These are phyloP conservation scores for Lepilemur septentrionalis DNA, from an alignment of 2,797 vertebrate species.

Conservation along the genomic window DNA sequence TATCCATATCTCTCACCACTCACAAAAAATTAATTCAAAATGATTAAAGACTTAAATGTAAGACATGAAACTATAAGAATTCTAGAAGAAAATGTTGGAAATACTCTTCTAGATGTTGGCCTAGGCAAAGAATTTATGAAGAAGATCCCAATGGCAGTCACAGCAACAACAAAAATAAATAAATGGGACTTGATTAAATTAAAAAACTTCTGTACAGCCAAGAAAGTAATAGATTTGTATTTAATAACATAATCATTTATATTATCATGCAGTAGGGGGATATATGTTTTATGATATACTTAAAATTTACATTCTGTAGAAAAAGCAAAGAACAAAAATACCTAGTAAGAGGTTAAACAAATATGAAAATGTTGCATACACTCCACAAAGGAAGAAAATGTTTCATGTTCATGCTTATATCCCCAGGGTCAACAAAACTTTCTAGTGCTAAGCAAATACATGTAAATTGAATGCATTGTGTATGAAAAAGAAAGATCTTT, in stretches of 20 bases:
- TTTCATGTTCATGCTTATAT: neutral
- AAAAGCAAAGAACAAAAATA: neutral
- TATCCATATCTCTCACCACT: too few species aligned
- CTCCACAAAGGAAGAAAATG: neutral
- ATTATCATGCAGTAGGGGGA: neutral
- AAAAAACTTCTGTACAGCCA: too few species aligned
- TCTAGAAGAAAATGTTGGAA: too few species aligned
- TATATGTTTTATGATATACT: neutral
- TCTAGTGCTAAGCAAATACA: neutral
- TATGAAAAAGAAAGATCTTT: neutral
- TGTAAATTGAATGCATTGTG: neutral
- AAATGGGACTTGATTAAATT: too few species aligned
- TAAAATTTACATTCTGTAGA: neutral
- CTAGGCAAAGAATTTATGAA: too few species aligned
- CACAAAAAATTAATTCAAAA: too few species aligned
- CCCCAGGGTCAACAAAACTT: neutral
- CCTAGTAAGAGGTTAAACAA: neutral
- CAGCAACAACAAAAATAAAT: too few species aligned
- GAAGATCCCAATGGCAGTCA: too few species aligned
- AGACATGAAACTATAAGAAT: too few species aligned
- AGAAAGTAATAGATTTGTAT: too few species aligned
- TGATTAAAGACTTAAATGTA: too few species aligned
- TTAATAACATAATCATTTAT: neutral
- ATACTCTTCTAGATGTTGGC: too few species aligned
- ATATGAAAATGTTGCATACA: neutral